Evolutionary conservation across 1,140 invertebrate species (phyloP), one percentile per base, ranked within the genome.

Genomic region (Archegozetes longisetosus): DNA sequence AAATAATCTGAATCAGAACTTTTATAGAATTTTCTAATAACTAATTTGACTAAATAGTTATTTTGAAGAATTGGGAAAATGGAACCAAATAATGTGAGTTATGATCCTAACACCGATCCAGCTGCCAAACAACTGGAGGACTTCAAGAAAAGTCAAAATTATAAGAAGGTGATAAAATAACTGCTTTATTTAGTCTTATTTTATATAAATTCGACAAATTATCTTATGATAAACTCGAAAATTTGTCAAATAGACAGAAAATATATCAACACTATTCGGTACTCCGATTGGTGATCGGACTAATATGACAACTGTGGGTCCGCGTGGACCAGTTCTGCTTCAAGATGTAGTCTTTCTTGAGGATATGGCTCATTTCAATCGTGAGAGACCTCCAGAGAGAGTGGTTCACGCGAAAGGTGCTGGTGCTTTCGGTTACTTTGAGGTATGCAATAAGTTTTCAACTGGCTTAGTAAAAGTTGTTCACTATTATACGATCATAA

Each of bases 351-450:
- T 81, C 32, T 86, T 84, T 63, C 72, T 92, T 61, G 91, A 97
- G 68, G 86, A 94, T 69, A 77, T 94, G 66, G 82, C 86, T 0
- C 87, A 92, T 70, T 90, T 96, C 65, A 80, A 84, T 64, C 65
- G 88, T 22, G 93, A 98, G 71, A 77, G 95, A 60, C 96, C 98
- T 66, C 93, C 94, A 0, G 94, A 98, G 72, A 79, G 94, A 68
- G 93, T 97, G 1, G 93, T 98, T 0, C 94, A 98, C 73, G 94
- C 93, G 0, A 97, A 97, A 75, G 94, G 93, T 67, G 88, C 86
- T 58, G 84, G 91, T 66, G 94, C 94, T n/a, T 96, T 95, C 75
- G 94, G 94, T 1, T 92, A 93, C 69, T 94, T 97, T 71, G 90
- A 96, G 74, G 84, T 90, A 2, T 94, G 88, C 0, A n/a, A n/a